These are phyloP conservation scores for Listronotus bonariensis DNA, from an alignment of 1,140 invertebrate species.

Conservation along the genomic window DNA sequence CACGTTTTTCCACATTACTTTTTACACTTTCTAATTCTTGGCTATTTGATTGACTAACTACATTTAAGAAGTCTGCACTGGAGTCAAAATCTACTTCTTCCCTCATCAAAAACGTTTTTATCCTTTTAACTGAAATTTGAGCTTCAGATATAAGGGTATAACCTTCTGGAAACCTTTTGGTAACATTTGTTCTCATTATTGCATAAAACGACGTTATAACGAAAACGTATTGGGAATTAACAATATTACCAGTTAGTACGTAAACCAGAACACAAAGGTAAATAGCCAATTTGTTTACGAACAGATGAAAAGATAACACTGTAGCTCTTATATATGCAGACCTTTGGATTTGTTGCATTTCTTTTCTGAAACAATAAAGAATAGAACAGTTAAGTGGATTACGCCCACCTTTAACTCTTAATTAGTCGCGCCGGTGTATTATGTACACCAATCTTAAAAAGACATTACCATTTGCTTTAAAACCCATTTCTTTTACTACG, in stretches of 20 bases:
- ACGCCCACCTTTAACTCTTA: no score
- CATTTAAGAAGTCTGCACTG: background rate
- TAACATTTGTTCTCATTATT: constrained; percentile 70
- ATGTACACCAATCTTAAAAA: no score
- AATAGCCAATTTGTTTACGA: constrained; percentile 73
- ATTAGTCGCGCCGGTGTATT: no score
- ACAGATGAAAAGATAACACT: constrained; percentile 73
- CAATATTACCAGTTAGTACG: constrained; percentile 68
- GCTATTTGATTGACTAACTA: constrained; percentile 35
- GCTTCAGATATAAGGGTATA: constrained; percentile 65
- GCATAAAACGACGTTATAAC: constrained; percentile 72
- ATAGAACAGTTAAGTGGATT: background rate
- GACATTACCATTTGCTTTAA: no score
- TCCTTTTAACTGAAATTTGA: constrained; percentile 67
- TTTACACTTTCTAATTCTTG: no score
- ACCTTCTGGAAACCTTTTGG: constrained; percentile 72
- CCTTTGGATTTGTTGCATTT: constrained; percentile 48
- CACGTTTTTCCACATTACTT: no score
- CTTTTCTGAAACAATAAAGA: constrained; percentile 40
- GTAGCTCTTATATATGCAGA: constrained; percentile 67
- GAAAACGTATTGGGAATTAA: constrained; percentile 77
- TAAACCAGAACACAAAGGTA: constrained; percentile 77
- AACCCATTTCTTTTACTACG: no score
- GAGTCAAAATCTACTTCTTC: constrained; percentile 39
- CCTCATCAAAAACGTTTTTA: constrained; percentile 63